A percentile compares a stretch with the other conserved stretches of the same genome.
These are phyloP conservation scores for Periparus ater DNA, from an alignment of 2,797 vertebrate species.

Conservation along the genomic window DNA sequence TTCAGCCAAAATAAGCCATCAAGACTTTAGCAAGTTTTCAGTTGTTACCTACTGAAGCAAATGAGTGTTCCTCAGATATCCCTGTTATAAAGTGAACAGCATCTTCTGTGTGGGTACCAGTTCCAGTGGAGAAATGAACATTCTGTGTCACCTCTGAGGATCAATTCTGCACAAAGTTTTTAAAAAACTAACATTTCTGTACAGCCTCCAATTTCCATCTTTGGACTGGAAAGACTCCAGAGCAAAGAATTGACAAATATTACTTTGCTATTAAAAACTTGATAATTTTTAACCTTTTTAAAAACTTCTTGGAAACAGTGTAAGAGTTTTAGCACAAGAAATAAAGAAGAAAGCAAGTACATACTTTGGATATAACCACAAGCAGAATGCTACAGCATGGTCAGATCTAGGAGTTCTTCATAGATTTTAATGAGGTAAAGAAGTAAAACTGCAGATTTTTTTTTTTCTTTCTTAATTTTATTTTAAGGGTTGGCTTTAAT, in stretches of 20 bases:
- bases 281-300: neutral
- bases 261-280: neutral
- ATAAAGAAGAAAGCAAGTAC: neutral
- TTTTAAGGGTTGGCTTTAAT: neutral
- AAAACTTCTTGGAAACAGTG: neutral
- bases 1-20: neutral
- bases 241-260: neutral
- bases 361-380: neutral
- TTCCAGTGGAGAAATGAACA: neutral
- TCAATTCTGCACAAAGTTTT: neutral
- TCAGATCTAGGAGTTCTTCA: neutral
- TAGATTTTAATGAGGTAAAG: neutral
- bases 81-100: neutral
- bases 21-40: neutral
- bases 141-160: neutral
- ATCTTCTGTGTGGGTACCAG: neutral
- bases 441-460: neutral
- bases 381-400: neutral
- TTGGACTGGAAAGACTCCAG: neutral
- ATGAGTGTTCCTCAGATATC: neutral
- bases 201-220: neutral
- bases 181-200: neutral
- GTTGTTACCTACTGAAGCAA: neutral
- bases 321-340: neutral
- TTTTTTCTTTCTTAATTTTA: neutral